phyloP scores from a whole-genome alignment of 2,888 invertebrate genomes.

The Oligia latruncula region DNA sequence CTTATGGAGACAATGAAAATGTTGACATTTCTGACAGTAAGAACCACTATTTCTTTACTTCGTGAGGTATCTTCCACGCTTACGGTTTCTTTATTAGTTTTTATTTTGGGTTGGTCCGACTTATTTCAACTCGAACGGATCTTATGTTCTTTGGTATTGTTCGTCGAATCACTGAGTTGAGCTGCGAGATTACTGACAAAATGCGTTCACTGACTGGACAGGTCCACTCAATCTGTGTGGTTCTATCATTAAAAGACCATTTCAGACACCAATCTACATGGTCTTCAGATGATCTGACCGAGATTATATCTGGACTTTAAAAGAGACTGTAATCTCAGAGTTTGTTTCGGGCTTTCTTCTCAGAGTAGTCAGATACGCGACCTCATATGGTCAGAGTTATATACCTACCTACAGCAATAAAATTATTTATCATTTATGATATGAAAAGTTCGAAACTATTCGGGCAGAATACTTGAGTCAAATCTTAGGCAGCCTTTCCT shows the following conservation, averaged over 20 bases:
- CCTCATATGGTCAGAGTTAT: neutral
- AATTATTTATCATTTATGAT: no score
- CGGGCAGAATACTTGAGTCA: neutral
- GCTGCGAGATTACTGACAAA: no score
- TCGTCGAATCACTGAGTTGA: neutral
- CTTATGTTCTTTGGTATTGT: neutral
- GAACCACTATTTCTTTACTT: constrained; percentile 43
- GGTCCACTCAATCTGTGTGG: neutral
- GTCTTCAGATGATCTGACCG: neutral
- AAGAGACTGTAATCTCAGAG: no score
- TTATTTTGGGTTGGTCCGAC: neutral
- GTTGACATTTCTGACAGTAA: constrained; percentile 75
- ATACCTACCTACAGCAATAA: neutral
- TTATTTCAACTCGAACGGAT: neutral
- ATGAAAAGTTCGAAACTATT: neutral
- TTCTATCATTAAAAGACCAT: neutral
- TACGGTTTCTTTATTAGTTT: neutral
- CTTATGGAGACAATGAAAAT: constrained; percentile 52
- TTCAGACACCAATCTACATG: neutral
- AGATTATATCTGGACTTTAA: neutral
- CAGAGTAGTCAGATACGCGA: neutral
- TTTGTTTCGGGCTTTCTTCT: neutral
- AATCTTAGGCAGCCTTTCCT: neutral
- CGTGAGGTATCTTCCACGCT: neutral
- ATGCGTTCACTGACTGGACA: neutral